These are phyloP conservation scores for Hassar affinis DNA, from an alignment of 2,113 vertebrate genomes.

Conservation along the genomic window DNA sequence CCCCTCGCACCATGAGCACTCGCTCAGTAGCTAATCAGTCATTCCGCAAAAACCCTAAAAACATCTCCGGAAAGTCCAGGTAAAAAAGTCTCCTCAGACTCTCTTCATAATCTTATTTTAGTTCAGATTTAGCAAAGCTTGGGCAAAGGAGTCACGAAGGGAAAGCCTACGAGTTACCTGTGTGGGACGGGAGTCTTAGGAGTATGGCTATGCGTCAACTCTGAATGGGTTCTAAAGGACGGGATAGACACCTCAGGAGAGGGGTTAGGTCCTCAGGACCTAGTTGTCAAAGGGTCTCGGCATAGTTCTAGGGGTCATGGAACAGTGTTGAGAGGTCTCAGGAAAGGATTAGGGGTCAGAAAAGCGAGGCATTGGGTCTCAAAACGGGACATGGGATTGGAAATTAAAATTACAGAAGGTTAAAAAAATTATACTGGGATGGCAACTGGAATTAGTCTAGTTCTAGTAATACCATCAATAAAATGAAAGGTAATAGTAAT, in stretches of 20 bases:
- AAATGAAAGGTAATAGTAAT: not conserved
- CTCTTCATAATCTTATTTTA: not conserved
- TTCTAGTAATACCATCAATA: not conserved
- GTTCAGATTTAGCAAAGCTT: not conserved
- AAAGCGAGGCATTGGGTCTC: not conserved
- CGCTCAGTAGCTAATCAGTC: conserved; percentile 94
- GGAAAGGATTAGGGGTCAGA: not conserved
- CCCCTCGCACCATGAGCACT: conserved; percentile 89
- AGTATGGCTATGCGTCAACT: not conserved
- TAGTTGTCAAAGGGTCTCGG: not conserved
- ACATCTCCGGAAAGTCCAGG: conserved; percentile 92
- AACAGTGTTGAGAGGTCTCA: not conserved
- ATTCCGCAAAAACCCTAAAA: conserved; percentile 93
- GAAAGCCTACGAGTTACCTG: not conserved
- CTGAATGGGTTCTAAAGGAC: not conserved
- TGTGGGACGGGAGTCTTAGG: not conserved
- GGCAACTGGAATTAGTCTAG: too few relatives aligned
- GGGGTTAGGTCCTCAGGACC: too few relatives aligned
- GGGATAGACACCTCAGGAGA: not conserved
- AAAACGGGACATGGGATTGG: not conserved
- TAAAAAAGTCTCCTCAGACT: conserved; percentile 62
- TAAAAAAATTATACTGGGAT: not conserved
- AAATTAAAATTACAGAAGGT: too few relatives aligned
- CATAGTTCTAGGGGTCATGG: not conserved
- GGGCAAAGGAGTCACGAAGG: not conserved